Evolutionary conservation across 2,888 invertebrate genomes (phyloP), one percentile per base, ranked within the genome.

Genomic region (Drosophila nigricruria): DNA sequence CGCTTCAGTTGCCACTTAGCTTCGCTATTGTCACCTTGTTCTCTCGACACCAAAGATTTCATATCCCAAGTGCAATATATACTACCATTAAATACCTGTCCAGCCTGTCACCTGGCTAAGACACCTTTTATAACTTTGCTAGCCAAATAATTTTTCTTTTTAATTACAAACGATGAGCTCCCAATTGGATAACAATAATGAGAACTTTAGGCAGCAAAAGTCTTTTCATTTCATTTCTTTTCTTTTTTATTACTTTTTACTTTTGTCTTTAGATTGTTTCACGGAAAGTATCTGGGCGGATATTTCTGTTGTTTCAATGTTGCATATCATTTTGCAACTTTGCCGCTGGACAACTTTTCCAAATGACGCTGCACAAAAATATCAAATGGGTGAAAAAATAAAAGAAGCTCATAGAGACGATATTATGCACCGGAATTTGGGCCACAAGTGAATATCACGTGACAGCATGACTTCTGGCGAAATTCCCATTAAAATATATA

Each of bases 341-440:
- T 38, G 34, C 42, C 50, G 30, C 32, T 69, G 52, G 65, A 62
- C 81, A 78, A 74, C 69, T 81, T 81, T 81, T 81, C 69, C 77
- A 70, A 74, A 83, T 82, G 81, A 82, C 61, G 53, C 30, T 58
- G 77, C 81, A 77, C 27, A 69, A 83, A 83, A 82, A 68, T 64
- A 25, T 23, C 38, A 25, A 12, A 43, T 14, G 1, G 20, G 5
- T 5, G 18, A 40, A 43, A 45, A 60, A 47, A n/a, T 18, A 60
- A 8, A 57, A 38, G 45, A 67, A 3, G 12, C 6, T 5, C 6
- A 42, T 49, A 25, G 10, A 57, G 34, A 25, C 16, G 23, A 72
- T 68, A 61, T 57, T 60, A 68, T 67, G 56, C 71, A 64, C 34
- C 53, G 32, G 52, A 58, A 65, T 71, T 54, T 60, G 65, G 50